Evolutionary conservation across 2,113 vertebrate genomes (phyloP).

Genomic region (Scomber colias): DNA sequence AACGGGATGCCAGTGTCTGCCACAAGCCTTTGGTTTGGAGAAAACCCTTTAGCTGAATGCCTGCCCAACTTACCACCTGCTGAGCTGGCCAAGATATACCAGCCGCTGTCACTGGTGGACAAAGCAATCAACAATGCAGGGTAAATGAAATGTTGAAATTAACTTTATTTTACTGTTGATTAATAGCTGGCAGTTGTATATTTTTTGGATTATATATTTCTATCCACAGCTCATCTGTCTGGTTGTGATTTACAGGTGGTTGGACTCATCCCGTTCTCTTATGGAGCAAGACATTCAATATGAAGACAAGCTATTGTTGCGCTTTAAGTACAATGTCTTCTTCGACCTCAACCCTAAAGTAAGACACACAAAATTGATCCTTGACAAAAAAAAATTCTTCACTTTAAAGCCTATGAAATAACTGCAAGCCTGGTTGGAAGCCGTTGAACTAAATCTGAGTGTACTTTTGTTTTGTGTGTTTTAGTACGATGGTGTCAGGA

Average conservation of each 20-base stretch:
- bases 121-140: constrained; percentile 92
- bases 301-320: constrained; percentile 91
- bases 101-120: constrained; percentile 90
- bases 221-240: constrained; percentile 15
- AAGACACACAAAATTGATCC: constrained; percentile 44
- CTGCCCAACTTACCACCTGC: constrained; percentile 85
- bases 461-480: constrained; percentile 28
- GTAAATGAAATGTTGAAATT: constrained; percentile 76
- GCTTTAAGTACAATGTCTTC: constrained; percentile 98
- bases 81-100: constrained; percentile 91
- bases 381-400: neutral
- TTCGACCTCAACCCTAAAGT: constrained; percentile 99
- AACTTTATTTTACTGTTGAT: neutral
- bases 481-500: constrained; percentile 95
- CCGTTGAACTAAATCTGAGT: neutral
- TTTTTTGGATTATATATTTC: neutral
- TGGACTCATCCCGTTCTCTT: constrained; percentile 96
- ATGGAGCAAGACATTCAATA: constrained; percentile 96
- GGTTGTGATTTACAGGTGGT: constrained; percentile 87
- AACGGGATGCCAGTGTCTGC: constrained; percentile 90
- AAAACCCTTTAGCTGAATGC: constrained; percentile 86
- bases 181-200: neutral
- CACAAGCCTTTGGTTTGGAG: constrained; percentile 93
- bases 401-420: neutral
- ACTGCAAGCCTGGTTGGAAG: neutral